Conservation (phyloP, 2,888 invertebrate genomes). For the Cylindroiulus punctatus region DNA sequence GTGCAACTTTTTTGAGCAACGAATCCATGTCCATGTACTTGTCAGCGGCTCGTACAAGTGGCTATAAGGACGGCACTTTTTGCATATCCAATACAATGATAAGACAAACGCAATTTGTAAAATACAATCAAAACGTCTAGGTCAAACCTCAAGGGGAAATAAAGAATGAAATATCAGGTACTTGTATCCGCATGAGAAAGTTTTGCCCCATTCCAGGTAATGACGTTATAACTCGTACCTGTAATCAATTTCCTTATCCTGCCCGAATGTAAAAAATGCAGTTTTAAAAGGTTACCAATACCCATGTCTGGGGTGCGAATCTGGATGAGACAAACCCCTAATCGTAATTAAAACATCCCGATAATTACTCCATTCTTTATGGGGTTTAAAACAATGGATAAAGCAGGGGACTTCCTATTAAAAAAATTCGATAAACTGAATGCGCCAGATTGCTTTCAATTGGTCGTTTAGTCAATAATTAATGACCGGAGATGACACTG, state of each 20-base stretch:
- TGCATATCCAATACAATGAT: background rate
- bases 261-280: background rate
- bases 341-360: background rate
- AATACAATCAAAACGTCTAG: background rate
- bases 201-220: background rate
- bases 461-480: background rate
- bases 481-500: background rate
- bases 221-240: background rate
- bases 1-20: background rate
- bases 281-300: background rate
- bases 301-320: background rate
- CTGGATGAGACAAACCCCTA: background rate
- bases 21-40: too few species aligned
- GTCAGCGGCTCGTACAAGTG: background rate
- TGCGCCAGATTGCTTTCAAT: slow-evolving; percentile 5
- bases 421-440: slow-evolving; percentile 35
- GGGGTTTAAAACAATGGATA: background rate
- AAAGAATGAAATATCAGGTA: background rate
- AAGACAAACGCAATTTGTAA: slow-evolving; percentile 23
- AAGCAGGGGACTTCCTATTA: slow-evolving; percentile 17
- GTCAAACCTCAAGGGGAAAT: slow-evolving; percentile 35
- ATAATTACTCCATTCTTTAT: slow-evolving; percentile 5
- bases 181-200: slow-evolving; percentile 40
- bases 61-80: background rate
- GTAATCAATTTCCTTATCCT: slow-evolving; percentile 5